Evolutionary conservation across 2,888 invertebrate species (phyloP).

Genomic region (Drosophila fungiperda): DNA sequence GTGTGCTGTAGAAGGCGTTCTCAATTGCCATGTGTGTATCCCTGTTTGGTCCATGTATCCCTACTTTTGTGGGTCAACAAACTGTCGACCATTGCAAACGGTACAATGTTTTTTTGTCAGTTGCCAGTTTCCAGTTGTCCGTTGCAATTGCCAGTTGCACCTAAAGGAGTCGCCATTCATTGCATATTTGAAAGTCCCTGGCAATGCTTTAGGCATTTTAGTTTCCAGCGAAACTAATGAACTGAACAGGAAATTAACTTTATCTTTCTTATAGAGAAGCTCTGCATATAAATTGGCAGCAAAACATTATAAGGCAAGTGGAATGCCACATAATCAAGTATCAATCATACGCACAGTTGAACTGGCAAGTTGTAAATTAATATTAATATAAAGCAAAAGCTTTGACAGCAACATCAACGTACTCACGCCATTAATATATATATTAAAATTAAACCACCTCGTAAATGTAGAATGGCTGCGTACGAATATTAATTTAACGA

Average conservation of each 20-base stretch:
- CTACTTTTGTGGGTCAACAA: conserved; percentile 64
- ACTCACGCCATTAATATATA: conserved; percentile 45
- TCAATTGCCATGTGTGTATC: conserved; percentile 53
- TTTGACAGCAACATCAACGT: conserved; percentile 32
- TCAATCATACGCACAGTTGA: conserved; percentile 59
- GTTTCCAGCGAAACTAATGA: conserved; percentile 30
- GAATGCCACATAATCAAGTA: conserved; percentile 37
- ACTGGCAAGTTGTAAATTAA: conserved; percentile 35
- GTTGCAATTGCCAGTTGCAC: conserved; percentile 17
- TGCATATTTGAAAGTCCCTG: conserved; percentile 46
- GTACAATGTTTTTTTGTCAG: conserved; percentile 8
- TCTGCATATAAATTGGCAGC: conserved; percentile 16
- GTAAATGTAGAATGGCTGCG: conserved; percentile 48
- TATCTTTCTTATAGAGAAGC: conserved; percentile 6
- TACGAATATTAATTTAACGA: conserved; percentile 40
- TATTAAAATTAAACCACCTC: conserved; percentile 44
- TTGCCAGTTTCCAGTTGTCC: conserved; percentile 22
- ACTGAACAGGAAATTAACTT: conserved; percentile 26
- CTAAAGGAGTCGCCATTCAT: conserved; percentile 39
- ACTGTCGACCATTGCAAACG: conserved; percentile 57
- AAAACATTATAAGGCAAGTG: conserved; percentile 3
- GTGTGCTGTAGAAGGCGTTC: conserved; percentile 6
- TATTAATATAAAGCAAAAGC: conserved; percentile 38
- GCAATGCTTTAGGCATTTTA: conserved; percentile 11
- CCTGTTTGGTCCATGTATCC: not conserved